Conservation (phyloP, 2,113 vertebrate genomes). For the Rafetus swinhoei region DNA sequence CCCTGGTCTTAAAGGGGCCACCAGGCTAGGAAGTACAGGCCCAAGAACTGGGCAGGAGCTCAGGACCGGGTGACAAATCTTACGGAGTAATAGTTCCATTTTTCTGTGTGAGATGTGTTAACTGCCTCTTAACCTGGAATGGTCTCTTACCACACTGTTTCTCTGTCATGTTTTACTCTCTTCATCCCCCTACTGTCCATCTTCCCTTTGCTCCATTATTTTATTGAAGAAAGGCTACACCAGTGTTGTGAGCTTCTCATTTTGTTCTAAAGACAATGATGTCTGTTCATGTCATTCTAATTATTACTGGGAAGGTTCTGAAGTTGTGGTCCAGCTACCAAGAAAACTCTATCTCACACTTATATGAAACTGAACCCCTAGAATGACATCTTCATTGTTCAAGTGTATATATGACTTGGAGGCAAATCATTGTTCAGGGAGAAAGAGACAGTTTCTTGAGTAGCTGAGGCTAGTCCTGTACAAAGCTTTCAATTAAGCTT, state of each 20-base stretch:
- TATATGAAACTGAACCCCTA: background rate
- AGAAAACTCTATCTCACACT: background rate
- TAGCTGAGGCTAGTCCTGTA: background rate
- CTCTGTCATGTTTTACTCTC: background rate
- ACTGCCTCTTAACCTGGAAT: background rate
- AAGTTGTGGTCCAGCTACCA: background rate
- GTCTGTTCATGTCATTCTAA: background rate
- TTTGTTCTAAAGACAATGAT: background rate
- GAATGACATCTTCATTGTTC: background rate
- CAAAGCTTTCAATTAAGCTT: background rate
- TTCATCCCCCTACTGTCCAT: too few relatives aligned
- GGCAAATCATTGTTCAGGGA: background rate
- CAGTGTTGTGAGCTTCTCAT: background rate
- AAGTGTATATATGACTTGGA: background rate
- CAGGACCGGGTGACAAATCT: too few relatives aligned
- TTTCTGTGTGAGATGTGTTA: background rate
- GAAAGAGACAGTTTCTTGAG: background rate
- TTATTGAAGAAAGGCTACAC: background rate
- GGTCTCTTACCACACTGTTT: background rate
- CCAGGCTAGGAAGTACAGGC: too few relatives aligned
- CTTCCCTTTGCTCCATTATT: too few relatives aligned
- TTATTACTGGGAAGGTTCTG: background rate
- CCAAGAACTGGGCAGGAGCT: too few relatives aligned
- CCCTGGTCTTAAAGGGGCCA: too few relatives aligned
- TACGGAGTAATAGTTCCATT: background rate